Evolutionary conservation across 2,113 vertebrate genomes (phyloP).

Genomic region (Thinocorus orbignyianus): DNA sequence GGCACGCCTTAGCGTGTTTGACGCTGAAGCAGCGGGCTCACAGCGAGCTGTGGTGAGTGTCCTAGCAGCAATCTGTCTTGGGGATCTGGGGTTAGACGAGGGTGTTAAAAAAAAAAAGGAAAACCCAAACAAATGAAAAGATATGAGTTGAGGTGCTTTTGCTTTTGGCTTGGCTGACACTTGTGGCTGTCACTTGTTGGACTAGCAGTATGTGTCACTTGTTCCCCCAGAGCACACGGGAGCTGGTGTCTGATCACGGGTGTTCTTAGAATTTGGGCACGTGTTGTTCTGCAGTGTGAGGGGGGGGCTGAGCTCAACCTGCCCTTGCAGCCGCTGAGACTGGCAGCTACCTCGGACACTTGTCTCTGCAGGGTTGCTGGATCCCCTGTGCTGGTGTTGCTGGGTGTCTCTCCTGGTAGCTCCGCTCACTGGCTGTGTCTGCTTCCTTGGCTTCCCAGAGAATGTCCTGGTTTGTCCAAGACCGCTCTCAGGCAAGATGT

Average conservation of each 20-base stretch:
- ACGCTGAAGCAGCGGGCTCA: not conserved
- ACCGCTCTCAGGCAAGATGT: not conserved
- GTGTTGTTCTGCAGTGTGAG: fast-evolving
- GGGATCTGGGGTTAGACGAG: not conserved
- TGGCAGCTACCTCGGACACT: not conserved
- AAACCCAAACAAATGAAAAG: too few relatives aligned
- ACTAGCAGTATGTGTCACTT: not conserved
- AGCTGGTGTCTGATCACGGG: not conserved
- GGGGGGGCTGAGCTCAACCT: not conserved
- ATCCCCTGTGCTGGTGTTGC: fast-evolving
- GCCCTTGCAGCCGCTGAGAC: not conserved
- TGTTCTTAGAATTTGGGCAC: not conserved
- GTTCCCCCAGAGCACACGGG: not conserved
- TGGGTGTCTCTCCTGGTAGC: not conserved
- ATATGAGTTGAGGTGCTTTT: not conserved
- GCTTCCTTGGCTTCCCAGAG: not conserved
- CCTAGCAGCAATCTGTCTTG: not conserved
- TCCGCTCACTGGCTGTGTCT: not conserved
- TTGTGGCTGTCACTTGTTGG: constrained; percentile 10
- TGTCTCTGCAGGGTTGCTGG: not conserved
- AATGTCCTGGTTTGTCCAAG: not conserved
- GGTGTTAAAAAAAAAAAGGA: not conserved
- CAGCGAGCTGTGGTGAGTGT: not conserved
- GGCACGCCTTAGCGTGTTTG: fast-evolving
- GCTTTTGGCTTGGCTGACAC: not conserved